Conservation (phyloP, 2,888 invertebrate species). For the Dynastes maya region DNA sequence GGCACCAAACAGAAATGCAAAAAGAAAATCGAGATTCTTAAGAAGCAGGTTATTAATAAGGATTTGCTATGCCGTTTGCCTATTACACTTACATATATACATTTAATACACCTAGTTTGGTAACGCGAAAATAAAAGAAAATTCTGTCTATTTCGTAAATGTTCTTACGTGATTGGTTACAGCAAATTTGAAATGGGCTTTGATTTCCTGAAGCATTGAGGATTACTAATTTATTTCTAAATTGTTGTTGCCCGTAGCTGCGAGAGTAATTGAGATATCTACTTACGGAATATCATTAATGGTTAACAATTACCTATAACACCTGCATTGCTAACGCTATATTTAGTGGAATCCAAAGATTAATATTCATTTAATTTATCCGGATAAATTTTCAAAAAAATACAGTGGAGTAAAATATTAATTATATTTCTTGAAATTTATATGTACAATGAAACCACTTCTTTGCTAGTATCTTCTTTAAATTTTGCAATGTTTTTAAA, state of each 20-base stretch:
- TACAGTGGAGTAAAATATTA: too few relatives aligned
- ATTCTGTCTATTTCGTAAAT: background rate
- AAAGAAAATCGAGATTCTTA: background rate
- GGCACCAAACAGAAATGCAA: background rate
- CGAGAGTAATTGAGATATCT: background rate
- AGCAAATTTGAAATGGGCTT: background rate
- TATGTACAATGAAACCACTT: too few relatives aligned
- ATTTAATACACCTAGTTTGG: background rate
- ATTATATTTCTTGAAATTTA: too few relatives aligned
- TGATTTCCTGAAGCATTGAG: background rate
- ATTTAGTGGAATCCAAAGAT: too few relatives aligned
- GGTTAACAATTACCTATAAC: too few relatives aligned
- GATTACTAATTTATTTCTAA: background rate
- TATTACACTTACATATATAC: background rate
- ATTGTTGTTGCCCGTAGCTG: background rate
- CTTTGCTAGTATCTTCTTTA: too few relatives aligned
- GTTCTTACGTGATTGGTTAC: background rate
- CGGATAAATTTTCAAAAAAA: too few relatives aligned
- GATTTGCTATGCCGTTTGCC: conserved; percentile 21
- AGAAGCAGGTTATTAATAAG: conserved; percentile 27
- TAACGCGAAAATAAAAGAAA: background rate
- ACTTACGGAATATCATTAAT: too few relatives aligned
- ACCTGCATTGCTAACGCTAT: too few relatives aligned
- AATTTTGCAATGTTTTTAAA: too few relatives aligned
- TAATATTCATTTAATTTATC: too few relatives aligned